A percentile compares a stretch with the other conserved stretches of the same genome.
Conservation (phyloP, 2,797 vertebrate genomes). For the Luscinia megarhynchos region DNA sequence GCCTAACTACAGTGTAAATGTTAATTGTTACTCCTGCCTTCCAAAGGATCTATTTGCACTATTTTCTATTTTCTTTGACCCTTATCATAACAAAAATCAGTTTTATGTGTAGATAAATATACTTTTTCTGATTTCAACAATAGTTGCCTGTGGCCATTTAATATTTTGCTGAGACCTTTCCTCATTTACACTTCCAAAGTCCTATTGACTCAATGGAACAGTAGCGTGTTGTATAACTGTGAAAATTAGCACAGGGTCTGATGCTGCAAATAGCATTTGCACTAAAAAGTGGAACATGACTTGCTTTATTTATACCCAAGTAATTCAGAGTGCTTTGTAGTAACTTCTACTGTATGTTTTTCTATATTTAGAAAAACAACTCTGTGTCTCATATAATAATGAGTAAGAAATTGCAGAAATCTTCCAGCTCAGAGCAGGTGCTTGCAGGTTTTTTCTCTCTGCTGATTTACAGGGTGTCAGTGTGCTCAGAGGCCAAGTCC, state of each 20-base stretch:
- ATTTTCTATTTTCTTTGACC: not conserved
- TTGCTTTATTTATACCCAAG: not conserved
- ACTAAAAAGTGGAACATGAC: conserved; percentile 2
- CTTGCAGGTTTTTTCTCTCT: not conserved
- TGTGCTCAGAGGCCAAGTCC: not conserved
- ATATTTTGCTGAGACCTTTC: conserved; percentile 35
- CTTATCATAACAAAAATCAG: not conserved
- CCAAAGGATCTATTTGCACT: not conserved
- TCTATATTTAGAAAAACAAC: not conserved
- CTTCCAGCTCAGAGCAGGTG: not conserved
- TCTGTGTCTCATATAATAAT: not conserved
- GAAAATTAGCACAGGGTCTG: conserved; percentile 2
- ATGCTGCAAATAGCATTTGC: not conserved
- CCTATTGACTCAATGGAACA: not conserved
- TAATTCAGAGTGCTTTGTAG: not conserved
- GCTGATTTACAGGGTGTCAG: not conserved
- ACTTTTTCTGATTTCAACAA: not conserved
- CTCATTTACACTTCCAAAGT: conserved; percentile 50
- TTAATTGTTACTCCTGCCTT: conserved; percentile 33
- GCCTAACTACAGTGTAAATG: not conserved
- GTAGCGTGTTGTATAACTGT: not conserved
- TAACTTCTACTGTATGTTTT: not conserved
- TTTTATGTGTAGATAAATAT: not conserved
- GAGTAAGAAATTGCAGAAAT: not conserved
- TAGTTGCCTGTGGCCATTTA: not conserved